Evolutionary conservation across 2,888 invertebrate species (phyloP).

Genomic region (Sesamia inferens): DNA sequence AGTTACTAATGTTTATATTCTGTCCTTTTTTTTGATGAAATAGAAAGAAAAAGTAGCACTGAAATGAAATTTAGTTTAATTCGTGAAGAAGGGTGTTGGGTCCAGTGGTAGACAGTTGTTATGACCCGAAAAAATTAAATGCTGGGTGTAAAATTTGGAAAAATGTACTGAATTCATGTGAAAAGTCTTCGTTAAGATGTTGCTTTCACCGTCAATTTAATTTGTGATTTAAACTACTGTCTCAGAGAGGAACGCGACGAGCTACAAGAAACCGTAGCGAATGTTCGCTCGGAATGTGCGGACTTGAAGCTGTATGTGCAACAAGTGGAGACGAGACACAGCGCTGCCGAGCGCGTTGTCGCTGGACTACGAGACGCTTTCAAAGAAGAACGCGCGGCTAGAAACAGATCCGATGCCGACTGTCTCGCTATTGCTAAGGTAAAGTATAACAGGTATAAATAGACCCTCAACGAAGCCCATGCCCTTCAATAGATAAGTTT

Average conservation of each 20-base stretch:
- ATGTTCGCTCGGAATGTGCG: constrained; percentile 72
- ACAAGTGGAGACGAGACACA: constrained; percentile 73
- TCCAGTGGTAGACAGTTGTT: constrained; percentile 2
- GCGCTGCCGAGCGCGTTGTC: constrained; percentile 77
- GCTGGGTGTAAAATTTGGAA: too few relatives aligned
- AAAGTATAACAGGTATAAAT: constrained; percentile 1
- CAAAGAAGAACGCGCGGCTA: constrained; percentile 77
- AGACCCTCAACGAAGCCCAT: neutral
- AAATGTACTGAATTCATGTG: too few relatives aligned
- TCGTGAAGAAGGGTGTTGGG: too few relatives aligned
- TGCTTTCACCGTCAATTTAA: too few relatives aligned
- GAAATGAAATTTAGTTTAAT: too few relatives aligned
- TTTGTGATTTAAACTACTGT: too few relatives aligned
- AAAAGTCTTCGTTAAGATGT: too few relatives aligned
- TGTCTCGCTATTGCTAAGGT: constrained; percentile 75
- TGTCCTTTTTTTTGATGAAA: too few relatives aligned
- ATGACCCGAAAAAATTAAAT: too few relatives aligned
- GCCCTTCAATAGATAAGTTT: neutral
- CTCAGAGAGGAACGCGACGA: constrained; percentile 80
- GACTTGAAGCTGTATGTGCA: constrained; percentile 71
- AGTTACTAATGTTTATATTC: too few relatives aligned
- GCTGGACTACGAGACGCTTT: constrained; percentile 80
- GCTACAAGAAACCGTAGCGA: constrained; percentile 70
- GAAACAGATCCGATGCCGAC: constrained; percentile 76
- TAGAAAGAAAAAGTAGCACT: too few relatives aligned